Percentiles rank a stretch among this genome's conserved stretches.
Evolutionary conservation across 1,140 invertebrate species (phyloP).

Genomic region (Trialeurodes vaporariorum): DNA sequence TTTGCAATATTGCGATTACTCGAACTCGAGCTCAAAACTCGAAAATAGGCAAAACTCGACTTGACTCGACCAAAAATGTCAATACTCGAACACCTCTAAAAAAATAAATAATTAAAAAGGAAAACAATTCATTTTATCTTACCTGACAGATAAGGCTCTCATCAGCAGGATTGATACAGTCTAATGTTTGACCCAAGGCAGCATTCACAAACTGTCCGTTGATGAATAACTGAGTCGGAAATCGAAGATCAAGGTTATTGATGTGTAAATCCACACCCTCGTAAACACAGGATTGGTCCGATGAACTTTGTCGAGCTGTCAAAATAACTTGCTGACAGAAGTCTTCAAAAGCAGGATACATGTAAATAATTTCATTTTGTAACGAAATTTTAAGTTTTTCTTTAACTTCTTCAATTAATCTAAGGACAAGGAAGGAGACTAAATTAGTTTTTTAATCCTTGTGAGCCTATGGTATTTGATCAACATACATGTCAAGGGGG

Average conservation of each 20-base stretch:
- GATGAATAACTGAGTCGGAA: conserved; percentile 83
- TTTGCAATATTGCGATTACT: no score
- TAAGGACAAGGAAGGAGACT: no score
- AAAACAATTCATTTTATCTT: no score
- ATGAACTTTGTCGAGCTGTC: conserved; percentile 47
- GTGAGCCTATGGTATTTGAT: no score
- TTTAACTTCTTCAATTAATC: conserved; percentile 85
- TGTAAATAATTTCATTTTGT: conserved; percentile 84
- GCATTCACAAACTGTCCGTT: conserved; percentile 81
- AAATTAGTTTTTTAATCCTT: no score
- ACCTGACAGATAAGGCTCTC: conserved; percentile 66
- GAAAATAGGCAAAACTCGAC: no score
- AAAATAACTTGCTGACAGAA: conserved; percentile 56
- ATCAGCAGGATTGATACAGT: conserved; percentile 73
- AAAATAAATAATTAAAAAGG: conserved; percentile 7
- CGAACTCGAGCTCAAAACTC: no score
- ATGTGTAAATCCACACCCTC: conserved; percentile 59
- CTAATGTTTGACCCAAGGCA: conserved; percentile 46
- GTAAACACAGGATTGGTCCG: conserved; percentile 44
- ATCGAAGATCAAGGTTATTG: conserved; percentile 74
- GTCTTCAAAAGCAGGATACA: conserved; percentile 78
- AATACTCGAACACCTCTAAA: no score
- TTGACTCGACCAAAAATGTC: no score
- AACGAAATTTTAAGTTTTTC: conserved; percentile 62
- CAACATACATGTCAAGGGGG: no score